Evolutionary conservation across 1,140 invertebrate genomes (phyloP).

Genomic region (Drosophila parabipectinata): DNA sequence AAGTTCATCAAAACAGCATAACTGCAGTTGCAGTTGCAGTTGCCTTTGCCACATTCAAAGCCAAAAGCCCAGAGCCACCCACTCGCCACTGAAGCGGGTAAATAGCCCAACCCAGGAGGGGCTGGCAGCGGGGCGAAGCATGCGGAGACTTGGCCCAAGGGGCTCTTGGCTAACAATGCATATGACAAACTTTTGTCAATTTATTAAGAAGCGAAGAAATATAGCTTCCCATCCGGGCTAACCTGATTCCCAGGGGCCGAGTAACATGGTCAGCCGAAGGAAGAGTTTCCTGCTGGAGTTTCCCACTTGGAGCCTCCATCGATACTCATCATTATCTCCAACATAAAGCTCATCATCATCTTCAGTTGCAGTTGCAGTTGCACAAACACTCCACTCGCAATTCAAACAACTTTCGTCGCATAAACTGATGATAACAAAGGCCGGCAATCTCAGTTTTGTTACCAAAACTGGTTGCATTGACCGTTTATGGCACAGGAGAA

Average conservation of each 20-base stretch:
- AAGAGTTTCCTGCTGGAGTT: slow-evolving; percentile 42
- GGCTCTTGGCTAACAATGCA: slow-evolving; percentile 76
- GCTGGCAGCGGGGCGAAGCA: not conserved
- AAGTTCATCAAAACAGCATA: slow-evolving; percentile 70
- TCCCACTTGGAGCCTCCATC: slow-evolving; percentile 12
- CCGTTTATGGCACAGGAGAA: slow-evolving; percentile 22
- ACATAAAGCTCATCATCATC: slow-evolving; percentile 21
- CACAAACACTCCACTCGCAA: slow-evolving; percentile 33
- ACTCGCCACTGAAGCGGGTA: slow-evolving; percentile 39
- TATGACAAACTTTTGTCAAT: slow-evolving; percentile 82
- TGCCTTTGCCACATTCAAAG: slow-evolving; percentile 8
- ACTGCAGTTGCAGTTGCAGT: slow-evolving; percentile 35
- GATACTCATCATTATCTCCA: slow-evolving; percentile 37
- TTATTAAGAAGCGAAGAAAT: slow-evolving; percentile 72
- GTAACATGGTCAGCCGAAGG: slow-evolving; percentile 59
- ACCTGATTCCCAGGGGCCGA: slow-evolving; percentile 73
- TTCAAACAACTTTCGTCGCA: slow-evolving; percentile 79
- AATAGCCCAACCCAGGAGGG: slow-evolving; percentile 48
- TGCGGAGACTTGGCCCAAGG: slow-evolving; percentile 47
- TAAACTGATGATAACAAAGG: slow-evolving; percentile 79
- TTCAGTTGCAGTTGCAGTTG: slow-evolving; percentile 8
- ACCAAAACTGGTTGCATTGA: slow-evolving; percentile 49
- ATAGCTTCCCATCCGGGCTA: slow-evolving; percentile 55
- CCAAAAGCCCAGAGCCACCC: slow-evolving; percentile 38
- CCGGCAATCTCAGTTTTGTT: slow-evolving; percentile 33